Evolutionary conservation across 2,797 vertebrate species (phyloP).

Genomic region (Characodon lateralis): DNA sequence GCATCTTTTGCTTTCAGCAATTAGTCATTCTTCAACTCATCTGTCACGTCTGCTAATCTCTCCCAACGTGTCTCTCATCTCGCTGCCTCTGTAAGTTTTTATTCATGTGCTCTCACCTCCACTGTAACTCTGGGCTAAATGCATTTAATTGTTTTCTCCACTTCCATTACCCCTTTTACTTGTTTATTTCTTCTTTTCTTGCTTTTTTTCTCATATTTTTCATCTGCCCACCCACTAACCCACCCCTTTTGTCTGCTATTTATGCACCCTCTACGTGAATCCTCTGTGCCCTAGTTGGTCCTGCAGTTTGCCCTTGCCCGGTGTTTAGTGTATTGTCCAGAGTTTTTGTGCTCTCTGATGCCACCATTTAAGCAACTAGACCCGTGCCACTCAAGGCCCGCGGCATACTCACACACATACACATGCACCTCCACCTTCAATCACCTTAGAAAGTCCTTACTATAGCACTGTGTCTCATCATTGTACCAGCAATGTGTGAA

Average conservation of each 20-base stretch:
- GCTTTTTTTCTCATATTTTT: background rate
- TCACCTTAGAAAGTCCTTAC: conserved; percentile 69
- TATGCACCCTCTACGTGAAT: conserved; percentile 17
- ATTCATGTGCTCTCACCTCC: conserved; percentile 36
- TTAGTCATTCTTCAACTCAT: conserved; percentile 50
- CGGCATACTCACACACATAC: conserved; percentile 26
- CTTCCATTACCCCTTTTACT: background rate
- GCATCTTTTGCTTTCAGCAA: conserved; percentile 42
- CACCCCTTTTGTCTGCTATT: conserved; percentile 10
- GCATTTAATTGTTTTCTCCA: background rate
- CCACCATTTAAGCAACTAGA: conserved; percentile 41
- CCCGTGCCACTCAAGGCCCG: conserved; percentile 54
- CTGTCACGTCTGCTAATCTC: conserved; percentile 54
- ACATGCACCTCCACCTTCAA: conserved; percentile 41
- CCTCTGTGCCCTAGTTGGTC: conserved; percentile 37
- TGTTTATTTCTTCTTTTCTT: background rate
- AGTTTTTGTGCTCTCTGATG: conserved; percentile 45
- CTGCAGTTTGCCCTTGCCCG: conserved; percentile 45
- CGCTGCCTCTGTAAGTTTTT: conserved; percentile 55
- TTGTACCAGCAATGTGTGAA: conserved; percentile 63
- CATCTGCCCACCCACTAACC: background rate
- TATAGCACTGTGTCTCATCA: conserved; percentile 66
- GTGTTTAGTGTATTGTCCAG: conserved; percentile 32
- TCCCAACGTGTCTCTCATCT: conserved; percentile 15
- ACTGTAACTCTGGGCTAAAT: conserved; percentile 18